phyloP scores from a whole-genome alignment of 2,888 invertebrate genomes.

The Aphidoletes aphidimyza region DNA sequence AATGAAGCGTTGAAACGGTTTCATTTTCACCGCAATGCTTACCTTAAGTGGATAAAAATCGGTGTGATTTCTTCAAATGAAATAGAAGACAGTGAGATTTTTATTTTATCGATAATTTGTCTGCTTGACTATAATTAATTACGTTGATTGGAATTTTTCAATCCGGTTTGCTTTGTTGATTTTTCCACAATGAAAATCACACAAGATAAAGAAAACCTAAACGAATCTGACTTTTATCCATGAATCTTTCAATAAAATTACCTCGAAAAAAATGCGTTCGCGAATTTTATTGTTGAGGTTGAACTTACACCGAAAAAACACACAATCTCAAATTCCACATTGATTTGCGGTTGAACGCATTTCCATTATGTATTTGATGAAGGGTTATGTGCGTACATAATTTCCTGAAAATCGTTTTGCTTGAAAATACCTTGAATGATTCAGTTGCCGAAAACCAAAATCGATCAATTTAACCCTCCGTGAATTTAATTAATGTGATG shows the following conservation, averaged over 20 bases:
- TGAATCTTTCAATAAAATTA: conserved; percentile 14
- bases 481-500: conserved; percentile 28
- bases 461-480: background rate
- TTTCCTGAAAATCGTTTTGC: too few relatives aligned
- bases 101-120: background rate
- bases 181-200: background rate
- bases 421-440: background rate
- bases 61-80: background rate
- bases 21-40: too few relatives aligned
- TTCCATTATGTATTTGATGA: too few relatives aligned
- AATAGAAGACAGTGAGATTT: background rate
- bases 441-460: background rate
- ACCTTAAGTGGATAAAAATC: too few relatives aligned
- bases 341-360: too few relatives aligned
- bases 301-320: too few relatives aligned
- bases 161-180: background rate
- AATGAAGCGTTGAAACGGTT: background rate
- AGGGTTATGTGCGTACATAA: too few relatives aligned
- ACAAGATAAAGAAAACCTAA: too few relatives aligned
- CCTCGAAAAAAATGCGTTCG: background rate
- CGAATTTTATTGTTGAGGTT: background rate
- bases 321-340: too few relatives aligned
- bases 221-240: conserved; percentile 10
- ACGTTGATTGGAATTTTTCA: conserved; percentile 24
- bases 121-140: conserved; percentile 36